Percentiles rank a stretch among this genome's conserved stretches.
These are phyloP conservation scores for Ptiloglossa arizonensis DNA, from an alignment of 1,140 invertebrate genomes.

Conservation along the genomic window DNA sequence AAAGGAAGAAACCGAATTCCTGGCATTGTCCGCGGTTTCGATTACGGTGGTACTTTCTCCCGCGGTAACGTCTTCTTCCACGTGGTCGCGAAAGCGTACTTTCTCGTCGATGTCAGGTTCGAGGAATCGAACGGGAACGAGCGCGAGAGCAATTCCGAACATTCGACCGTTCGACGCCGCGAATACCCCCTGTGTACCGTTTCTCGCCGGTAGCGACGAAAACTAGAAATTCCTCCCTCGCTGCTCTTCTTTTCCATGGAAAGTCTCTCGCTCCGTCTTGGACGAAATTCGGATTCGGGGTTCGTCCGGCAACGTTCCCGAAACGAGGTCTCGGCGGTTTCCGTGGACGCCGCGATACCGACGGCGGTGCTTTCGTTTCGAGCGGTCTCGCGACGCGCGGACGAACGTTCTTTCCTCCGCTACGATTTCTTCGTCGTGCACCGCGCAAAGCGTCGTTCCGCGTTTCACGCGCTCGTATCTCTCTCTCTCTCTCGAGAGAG, in stretches of 20 bases:
- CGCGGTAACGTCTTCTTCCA: slow-evolving; percentile 35
- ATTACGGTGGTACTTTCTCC: slow-evolving; percentile 28
- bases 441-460: slow-evolving; percentile 48
- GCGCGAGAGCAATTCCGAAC: background rate
- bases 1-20: slow-evolving; percentile 44
- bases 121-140: slow-evolving; percentile 4
- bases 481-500: too few species aligned
- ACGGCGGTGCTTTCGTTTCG: slow-evolving; percentile 12
- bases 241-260: too few species aligned
- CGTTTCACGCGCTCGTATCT: slow-evolving; percentile 48
- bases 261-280: too few species aligned
- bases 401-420: slow-evolving; percentile 34
- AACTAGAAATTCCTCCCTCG: background rate
- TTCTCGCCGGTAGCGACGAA: background rate
- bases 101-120: background rate
- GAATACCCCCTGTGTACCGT: too few species aligned
- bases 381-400: slow-evolving; percentile 2
- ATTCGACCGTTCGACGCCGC: background rate
- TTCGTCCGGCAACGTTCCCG: slow-evolving; percentile 11
- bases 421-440: slow-evolving; percentile 60
- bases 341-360: background rate
- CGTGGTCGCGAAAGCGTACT: background rate
- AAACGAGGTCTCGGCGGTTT: too few species aligned
- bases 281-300: background rate
- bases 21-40: slow-evolving; percentile 47